These are phyloP conservation scores for Leptinotarsa texana DNA, from an alignment of 1,140 invertebrate species.

Conservation along the genomic window DNA sequence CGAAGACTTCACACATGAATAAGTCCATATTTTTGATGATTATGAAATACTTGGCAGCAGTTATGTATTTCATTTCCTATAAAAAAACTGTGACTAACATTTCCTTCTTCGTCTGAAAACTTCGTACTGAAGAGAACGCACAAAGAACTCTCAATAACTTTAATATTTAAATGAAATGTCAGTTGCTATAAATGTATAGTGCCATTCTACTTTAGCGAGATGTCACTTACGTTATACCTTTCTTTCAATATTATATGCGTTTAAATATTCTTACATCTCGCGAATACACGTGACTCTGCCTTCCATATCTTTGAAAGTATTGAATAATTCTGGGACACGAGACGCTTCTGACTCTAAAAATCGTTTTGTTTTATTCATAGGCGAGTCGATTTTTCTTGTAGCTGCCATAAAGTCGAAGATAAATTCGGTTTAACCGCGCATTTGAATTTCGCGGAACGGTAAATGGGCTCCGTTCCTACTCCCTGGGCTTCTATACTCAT, in stretches of 20 bases:
- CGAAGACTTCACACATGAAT: no score
- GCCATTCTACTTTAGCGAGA: constrained; percentile 25
- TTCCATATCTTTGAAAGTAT: constrained; percentile 47
- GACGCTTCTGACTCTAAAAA: constrained; percentile 43
- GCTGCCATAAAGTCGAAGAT: constrained; percentile 44
- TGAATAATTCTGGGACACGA: constrained; percentile 46
- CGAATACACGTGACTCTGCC: constrained; percentile 43
- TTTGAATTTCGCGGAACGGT: constrained; percentile 38
- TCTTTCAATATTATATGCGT: constrained; percentile 41
- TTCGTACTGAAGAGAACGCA: background rate
- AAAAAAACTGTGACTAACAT: no score
- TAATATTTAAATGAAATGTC: constrained; percentile 30
- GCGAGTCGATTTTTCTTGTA: constrained; percentile 45
- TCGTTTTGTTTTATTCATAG: constrained; percentile 50
- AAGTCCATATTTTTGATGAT: no score
- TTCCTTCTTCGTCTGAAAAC: background rate
- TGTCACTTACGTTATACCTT: constrained; percentile 37
- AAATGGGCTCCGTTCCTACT: constrained; percentile 36
- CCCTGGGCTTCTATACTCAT: constrained; percentile 23
- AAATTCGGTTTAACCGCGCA: constrained; percentile 42
- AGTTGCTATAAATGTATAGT: constrained; percentile 28
- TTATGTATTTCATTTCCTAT: no score
- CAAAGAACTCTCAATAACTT: constrained; percentile 14
- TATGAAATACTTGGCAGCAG: no score
- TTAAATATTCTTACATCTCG: constrained; percentile 46